Percentiles rank a stretch among this genome's conserved stretches.
Evolutionary conservation across 2,797 vertebrate genomes (phyloP).

Genomic region (Neopelma chrysocephalum): DNA sequence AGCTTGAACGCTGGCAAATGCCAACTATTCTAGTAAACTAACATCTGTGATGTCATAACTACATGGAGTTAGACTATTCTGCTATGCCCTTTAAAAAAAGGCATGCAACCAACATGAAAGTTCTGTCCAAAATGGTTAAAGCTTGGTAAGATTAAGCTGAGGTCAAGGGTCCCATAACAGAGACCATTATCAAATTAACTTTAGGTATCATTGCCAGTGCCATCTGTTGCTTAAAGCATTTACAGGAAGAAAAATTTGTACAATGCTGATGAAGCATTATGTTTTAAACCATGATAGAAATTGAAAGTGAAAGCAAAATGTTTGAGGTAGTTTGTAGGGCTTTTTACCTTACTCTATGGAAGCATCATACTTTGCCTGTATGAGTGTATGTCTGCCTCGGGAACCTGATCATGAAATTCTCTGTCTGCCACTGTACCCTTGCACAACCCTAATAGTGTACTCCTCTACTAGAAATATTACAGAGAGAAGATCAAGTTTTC

Average conservation of each 20-base stretch:
- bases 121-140: background rate
- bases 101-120: background rate
- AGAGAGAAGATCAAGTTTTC: background rate
- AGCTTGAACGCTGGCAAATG: background rate
- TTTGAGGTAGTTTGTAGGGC: accelerated
- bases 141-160: background rate
- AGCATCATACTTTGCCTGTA: background rate
- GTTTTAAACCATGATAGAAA: background rate
- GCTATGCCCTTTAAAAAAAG: background rate
- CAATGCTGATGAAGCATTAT: background rate
- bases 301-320: background rate
- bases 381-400: background rate
- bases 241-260: background rate
- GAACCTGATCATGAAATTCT: background rate
- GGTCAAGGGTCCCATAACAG: background rate
- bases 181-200: background rate
- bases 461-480: background rate
- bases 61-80: background rate
- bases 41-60: background rate
- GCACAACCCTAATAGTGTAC: background rate
- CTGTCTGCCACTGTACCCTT: background rate
- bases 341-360: background rate
- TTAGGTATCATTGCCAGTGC: background rate
- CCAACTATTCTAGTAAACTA: background rate
- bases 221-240: background rate